Percentiles rank a stretch among this genome's conserved stretches.
Evolutionary conservation across 2,113 vertebrate species (phyloP).

Genomic region (Micronisus gabar): DNA sequence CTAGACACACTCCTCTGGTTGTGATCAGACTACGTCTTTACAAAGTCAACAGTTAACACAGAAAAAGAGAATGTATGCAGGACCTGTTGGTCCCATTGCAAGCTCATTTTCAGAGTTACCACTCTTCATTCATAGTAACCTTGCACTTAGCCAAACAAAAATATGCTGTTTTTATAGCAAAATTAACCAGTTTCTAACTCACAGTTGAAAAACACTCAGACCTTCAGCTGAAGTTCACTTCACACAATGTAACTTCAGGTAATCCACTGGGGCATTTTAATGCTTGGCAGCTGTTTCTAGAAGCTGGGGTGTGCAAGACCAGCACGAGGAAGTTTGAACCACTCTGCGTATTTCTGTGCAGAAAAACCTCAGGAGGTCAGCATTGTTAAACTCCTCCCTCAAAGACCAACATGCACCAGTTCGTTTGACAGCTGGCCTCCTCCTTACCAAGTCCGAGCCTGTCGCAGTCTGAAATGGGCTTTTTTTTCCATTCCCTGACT

Average conservation of each 20-base stretch:
- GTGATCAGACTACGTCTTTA: background rate
- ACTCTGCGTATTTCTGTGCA: rapidly evolving
- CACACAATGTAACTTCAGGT: background rate
- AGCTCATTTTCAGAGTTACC: background rate
- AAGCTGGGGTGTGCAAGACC: rapidly evolving
- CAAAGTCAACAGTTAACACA: background rate
- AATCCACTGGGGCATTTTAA: rapidly evolving
- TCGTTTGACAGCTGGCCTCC: background rate
- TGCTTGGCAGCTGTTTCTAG: too few species aligned
- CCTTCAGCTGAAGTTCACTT: background rate
- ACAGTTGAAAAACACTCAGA: background rate
- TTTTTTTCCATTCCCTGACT: background rate
- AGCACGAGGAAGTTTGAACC: background rate
- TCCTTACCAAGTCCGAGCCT: background rate
- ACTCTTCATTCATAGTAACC: rapidly evolving
- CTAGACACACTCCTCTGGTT: rapidly evolving
- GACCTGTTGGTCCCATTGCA: background rate
- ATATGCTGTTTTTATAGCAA: background rate
- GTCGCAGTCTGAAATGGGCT: background rate
- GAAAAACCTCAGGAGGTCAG: background rate
- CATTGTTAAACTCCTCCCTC: background rate
- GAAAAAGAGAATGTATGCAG: rapidly evolving
- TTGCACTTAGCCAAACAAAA: background rate
- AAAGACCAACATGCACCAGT: background rate
- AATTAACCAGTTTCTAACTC: background rate